These are phyloP conservation scores for Unio delphinus DNA, from an alignment of 2,888 invertebrate genomes.

Conservation along the genomic window DNA sequence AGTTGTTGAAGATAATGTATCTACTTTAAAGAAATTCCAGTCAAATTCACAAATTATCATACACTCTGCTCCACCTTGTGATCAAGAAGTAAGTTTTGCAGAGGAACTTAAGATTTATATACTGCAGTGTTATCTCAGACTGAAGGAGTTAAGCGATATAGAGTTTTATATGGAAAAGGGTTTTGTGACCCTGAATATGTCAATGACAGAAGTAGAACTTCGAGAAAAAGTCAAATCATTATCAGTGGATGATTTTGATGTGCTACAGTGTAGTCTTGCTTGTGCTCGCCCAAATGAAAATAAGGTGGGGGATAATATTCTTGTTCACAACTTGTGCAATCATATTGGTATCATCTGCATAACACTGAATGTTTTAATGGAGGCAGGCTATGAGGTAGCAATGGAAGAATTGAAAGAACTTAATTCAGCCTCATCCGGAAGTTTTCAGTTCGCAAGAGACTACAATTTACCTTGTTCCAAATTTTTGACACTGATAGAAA, in stretches of 20 bases:
- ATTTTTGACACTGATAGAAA: conserved; percentile 5
- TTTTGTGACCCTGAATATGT: conserved; percentile 7
- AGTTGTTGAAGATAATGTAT: conserved; percentile 40
- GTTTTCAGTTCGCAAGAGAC: conserved; percentile 33
- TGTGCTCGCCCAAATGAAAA: conserved; percentile 12
- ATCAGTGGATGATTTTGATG: conserved; percentile 20
- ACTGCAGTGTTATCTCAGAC: conserved; percentile 41
- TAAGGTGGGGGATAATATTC: conserved; percentile 17
- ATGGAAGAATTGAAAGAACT: conserved; percentile 38
- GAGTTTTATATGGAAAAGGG: conserved; percentile 19
- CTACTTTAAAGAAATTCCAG: conserved; percentile 37
- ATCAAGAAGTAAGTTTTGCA: conserved; percentile 38
- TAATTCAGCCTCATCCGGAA: conserved; percentile 10
- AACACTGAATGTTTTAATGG: conserved; percentile 34
- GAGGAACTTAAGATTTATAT: conserved; percentile 44
- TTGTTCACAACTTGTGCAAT: conserved; percentile 24
- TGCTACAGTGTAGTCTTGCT: conserved; percentile 25
- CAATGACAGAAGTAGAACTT: conserved; percentile 18
- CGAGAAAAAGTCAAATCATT: conserved; percentile 6
- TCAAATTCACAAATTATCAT: conserved; percentile 48
- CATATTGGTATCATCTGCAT: conserved; percentile 41
- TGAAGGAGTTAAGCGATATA: conserved; percentile 38
- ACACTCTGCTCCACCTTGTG: conserved; percentile 6
- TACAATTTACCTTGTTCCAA: conserved; percentile 37
- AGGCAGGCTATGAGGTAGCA: conserved; percentile 36